Percentiles rank a stretch among this genome's conserved stretches.
Evolutionary conservation across 2,888 invertebrate genomes (phyloP).

Genomic region (Polia nebulosa): DNA sequence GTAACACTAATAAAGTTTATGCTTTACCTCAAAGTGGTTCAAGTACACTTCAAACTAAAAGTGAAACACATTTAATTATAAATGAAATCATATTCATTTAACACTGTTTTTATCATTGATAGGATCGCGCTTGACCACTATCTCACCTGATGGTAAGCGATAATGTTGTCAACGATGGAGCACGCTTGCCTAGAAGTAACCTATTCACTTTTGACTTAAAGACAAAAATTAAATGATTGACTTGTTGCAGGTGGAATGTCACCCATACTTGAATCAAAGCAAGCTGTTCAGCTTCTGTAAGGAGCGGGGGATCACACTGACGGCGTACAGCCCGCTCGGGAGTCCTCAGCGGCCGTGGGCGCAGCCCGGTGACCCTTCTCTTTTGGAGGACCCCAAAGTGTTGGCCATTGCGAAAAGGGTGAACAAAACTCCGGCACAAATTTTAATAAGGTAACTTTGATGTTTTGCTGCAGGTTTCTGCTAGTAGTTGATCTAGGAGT

Average conservation of each 20-base stretch:
- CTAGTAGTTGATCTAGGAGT: not conserved
- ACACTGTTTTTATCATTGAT: too few species aligned
- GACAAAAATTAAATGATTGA: too few species aligned
- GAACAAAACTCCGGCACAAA: constrained; percentile 92
- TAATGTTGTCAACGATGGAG: too few species aligned
- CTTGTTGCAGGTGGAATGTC: constrained; percentile 90
- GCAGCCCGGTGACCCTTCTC: constrained; percentile 89
- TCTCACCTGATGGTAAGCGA: too few species aligned
- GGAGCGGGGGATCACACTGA: constrained; percentile 91
- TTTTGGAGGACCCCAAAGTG: constrained; percentile 91
- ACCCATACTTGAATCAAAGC: constrained; percentile 91
- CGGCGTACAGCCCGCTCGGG: constrained; percentile 94
- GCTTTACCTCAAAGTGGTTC: too few species aligned
- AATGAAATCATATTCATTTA: too few species aligned
- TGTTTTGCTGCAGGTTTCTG: not conserved
- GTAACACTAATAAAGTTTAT: too few species aligned
- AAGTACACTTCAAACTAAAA: too few species aligned
- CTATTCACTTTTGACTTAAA: too few species aligned
- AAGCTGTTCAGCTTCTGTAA: constrained; percentile 92
- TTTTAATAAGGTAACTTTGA: constrained; percentile 89
- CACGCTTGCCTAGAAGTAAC: too few species aligned
- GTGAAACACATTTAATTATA: too few species aligned
- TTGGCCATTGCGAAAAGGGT: constrained; percentile 91
- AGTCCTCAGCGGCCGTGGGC: constrained; percentile 93
- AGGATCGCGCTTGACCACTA: too few species aligned